Percentiles rank a stretch among this genome's conserved stretches.
Evolutionary conservation across 2,888 invertebrate species (phyloP).

Genomic region (Metalampra italica): DNA sequence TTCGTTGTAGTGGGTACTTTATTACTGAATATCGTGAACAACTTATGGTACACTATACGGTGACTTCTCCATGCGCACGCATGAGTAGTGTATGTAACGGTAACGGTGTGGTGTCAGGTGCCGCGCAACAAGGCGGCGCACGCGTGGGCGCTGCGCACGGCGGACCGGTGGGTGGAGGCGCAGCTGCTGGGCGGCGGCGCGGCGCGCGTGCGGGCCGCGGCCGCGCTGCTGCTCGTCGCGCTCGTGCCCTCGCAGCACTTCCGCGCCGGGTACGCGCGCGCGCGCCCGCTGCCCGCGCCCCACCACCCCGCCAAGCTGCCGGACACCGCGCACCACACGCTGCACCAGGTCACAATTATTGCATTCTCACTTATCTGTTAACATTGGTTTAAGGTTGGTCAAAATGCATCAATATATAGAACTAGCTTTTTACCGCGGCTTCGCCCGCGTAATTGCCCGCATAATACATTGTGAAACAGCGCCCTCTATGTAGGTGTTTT

Average conservation of each 20-base stretch:
- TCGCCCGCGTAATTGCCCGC: no score
- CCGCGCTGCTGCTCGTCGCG: conserved; percentile 92
- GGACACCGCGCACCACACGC: conserved; percentile 73
- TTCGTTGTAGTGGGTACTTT: no score
- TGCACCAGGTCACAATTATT: conserved; percentile 62
- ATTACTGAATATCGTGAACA: no score
- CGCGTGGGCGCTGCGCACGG: conserved; percentile 94
- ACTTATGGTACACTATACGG: no score
- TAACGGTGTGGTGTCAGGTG: conserved; percentile 46
- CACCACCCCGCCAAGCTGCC: conserved; percentile 52
- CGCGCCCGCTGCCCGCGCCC: conserved; percentile 54
- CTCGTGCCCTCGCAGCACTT: conserved; percentile 94
- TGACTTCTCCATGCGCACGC: no score
- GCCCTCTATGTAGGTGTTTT: no score
- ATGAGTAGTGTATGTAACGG: no score
- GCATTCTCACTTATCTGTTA: conserved; percentile 42
- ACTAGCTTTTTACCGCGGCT: no score
- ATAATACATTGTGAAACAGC: no score
- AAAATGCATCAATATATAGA: no score
- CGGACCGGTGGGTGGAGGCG: conserved; percentile 94
- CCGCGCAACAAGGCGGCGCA: conserved; percentile 94
- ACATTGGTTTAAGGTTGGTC: no score
- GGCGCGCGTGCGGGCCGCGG: conserved; percentile 90
- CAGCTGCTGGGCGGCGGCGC: conserved; percentile 91
- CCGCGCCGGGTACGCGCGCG: conserved; percentile 82